Evolutionary conservation across 2,888 invertebrate genomes (phyloP), one percentile per base, ranked within the genome.

Genomic region (Minunthozetes semirufus): DNA sequence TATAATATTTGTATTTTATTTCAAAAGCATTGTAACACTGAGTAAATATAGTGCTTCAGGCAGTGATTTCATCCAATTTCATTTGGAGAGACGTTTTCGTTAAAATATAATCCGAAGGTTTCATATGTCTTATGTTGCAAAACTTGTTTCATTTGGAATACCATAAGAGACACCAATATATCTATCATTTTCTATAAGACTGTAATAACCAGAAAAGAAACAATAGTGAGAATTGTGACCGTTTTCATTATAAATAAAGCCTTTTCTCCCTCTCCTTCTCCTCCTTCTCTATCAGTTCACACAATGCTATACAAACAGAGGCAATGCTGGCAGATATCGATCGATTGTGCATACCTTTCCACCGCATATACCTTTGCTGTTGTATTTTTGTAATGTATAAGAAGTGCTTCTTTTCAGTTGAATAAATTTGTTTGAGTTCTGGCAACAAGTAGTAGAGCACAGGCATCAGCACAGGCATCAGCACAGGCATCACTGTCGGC

Each of bases 1-100:
- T 61, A n/a, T n/a, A n/a, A n/a, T n/a, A 25, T 61, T 61, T 61
- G 61, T 61, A 61, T 61, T 29, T 25, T 22, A 61, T 61, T 61
- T 61, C 17, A 27, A 29, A 59, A 61, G 61, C 4, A 61, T 17
- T 61, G 22, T 25, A 22, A 27, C 25, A 27, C 15, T 61, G 61
- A 61, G 61, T 61, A 25, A 61, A 61, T 61, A 27, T 22, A 61
- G 29, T 27, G 61, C 61, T 61, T 5, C 15, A 15, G 61, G 61
- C 61, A 29, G 1, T 61, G 22, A 61, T 61, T 33, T 61, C 61
- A 61, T 61, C 61, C 29, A 61, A 29, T 61, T 61, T 61, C 29
- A 61, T 25, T 25, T 61, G 19, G 27, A 61, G 15, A 25, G 61
- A 61, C 25, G 15, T 27, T 19, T 17, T 17, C 25, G 27, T 4